A percentile compares a stretch with the other conserved stretches of the same genome.
These are phyloP conservation scores for Sisyra nigra DNA, from an alignment of 2,888 invertebrate genomes.

Conservation along the genomic window DNA sequence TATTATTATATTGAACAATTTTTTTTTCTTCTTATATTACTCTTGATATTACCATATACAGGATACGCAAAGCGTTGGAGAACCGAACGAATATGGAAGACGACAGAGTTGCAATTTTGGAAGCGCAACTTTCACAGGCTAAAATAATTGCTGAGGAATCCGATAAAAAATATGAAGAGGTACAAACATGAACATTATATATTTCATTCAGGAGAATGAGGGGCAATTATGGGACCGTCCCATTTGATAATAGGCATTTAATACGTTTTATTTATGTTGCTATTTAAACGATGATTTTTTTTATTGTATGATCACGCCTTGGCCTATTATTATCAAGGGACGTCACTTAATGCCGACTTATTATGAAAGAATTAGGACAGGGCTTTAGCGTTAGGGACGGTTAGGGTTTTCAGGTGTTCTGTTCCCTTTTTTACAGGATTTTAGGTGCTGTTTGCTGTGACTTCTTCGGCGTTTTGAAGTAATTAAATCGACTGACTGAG, in stretches of 20 bases:
- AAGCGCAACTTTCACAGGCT: constrained; percentile 95
- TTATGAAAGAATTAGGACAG: too few relatives aligned
- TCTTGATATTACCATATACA: constrained; percentile 26
- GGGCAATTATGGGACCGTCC: constrained; percentile 11
- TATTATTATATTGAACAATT: neutral
- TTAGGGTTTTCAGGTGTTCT: too few relatives aligned
- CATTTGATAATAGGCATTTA: neutral
- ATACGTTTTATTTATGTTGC: too few relatives aligned
- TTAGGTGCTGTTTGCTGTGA: too few relatives aligned
- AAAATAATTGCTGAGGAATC: constrained; percentile 99
- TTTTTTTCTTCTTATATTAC: neutral
- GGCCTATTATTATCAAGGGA: too few relatives aligned
- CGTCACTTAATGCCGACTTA: too few relatives aligned
- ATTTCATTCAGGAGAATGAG: constrained; percentile 19
- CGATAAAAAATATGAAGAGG: constrained; percentile 99
- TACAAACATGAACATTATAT: constrained; percentile 28
- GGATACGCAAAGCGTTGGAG: constrained; percentile 97
- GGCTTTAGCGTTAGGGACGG: too few relatives aligned
- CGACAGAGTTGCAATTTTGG: constrained; percentile 93
- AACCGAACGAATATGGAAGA: constrained; percentile 99
- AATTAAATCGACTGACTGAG: too few relatives aligned
- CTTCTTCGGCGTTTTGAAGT: too few relatives aligned
- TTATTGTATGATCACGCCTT: neutral
- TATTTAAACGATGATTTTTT: neutral
- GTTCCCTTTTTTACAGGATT: too few relatives aligned